phyloP scores from a whole-genome alignment of 2,113 vertebrate species.

The Emydocephalus ijimae region DNA sequence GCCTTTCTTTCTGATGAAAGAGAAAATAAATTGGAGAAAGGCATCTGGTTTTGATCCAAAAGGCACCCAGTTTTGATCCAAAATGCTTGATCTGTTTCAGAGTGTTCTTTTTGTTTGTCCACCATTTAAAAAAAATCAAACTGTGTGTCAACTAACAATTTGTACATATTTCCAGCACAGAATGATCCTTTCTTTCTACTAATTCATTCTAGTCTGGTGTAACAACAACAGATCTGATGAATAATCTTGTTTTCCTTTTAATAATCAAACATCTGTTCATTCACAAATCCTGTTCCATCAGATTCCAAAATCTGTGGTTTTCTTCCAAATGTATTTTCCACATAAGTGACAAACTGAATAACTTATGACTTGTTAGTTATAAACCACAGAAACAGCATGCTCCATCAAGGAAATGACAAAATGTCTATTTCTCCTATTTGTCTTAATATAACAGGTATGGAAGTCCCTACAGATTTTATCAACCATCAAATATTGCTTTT shows the following conservation, averaged over 20 bases:
- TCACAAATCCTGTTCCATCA: neutral
- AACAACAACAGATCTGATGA: neutral
- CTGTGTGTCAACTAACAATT: neutral
- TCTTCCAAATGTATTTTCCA: neutral
- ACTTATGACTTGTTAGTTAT: neutral
- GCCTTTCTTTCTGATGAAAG: neutral
- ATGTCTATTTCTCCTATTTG: neutral
- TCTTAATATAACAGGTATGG: neutral
- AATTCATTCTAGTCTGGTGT: neutral
- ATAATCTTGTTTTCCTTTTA: neutral
- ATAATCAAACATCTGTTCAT: neutral
- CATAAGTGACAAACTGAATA: neutral
- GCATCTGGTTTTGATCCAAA: neutral
- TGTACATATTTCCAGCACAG: neutral
- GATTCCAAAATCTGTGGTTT: neutral
- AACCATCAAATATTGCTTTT: neutral
- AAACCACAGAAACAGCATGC: neutral
- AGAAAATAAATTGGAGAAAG: neutral
- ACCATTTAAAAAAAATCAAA: neutral
- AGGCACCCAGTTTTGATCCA: neutral
- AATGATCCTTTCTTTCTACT: neutral
- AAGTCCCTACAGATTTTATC: neutral
- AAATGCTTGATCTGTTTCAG: neutral
- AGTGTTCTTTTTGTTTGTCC: neutral
- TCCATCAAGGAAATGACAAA: neutral